phyloP scores from a whole-genome alignment of 2,113 vertebrate species.

The Alethe diademata region DNA sequence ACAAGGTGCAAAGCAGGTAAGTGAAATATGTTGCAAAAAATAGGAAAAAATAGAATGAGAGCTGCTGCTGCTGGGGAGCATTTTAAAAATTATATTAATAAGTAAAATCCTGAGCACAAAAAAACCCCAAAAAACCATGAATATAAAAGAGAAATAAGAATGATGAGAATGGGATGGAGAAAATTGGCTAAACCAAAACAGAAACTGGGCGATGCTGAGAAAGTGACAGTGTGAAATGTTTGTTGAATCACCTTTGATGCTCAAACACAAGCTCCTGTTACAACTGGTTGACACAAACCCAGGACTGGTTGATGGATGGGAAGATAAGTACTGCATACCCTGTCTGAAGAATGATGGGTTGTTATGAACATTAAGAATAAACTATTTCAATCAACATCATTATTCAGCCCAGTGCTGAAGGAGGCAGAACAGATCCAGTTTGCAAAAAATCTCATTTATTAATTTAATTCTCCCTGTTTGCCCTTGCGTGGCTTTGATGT shows the following conservation, averaged over 20 bases:
- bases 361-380: background rate
- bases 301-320: background rate
- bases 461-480: background rate
- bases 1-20: background rate
- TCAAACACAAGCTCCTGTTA: background rate
- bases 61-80: background rate
- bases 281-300: background rate
- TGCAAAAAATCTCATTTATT: background rate
- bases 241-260: background rate
- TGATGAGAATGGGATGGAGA: background rate
- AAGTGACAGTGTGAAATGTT: background rate
- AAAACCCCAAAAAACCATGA: background rate
- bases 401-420: background rate
- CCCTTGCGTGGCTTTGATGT: background rate
- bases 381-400: background rate
- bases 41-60: background rate
- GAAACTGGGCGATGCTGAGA: background rate
- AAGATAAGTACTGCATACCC: background rate
- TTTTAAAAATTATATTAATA: background rate
- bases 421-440: background rate
- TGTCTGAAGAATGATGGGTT: background rate
- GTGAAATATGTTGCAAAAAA: background rate
- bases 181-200: background rate
- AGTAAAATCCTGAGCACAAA: background rate
- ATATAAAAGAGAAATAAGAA: background rate